Evolutionary conservation across 2,797 vertebrate species (phyloP).

Genomic region (Sciurus vulgaris): DNA sequence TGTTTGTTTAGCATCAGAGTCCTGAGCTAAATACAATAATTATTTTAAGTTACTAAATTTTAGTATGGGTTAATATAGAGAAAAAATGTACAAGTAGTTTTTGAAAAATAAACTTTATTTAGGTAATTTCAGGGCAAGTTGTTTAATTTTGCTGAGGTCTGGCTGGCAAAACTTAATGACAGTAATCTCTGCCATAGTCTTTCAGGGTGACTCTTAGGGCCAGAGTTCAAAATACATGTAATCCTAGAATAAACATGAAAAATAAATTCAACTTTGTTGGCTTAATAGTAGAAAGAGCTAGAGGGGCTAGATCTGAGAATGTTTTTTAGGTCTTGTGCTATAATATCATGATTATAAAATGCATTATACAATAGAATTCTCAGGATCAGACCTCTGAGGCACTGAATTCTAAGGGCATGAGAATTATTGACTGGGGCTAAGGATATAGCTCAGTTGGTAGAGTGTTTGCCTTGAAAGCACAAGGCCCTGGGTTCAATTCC

Average conservation of each 20-base stretch:
- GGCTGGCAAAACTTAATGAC: neutral
- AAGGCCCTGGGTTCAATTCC: too few relatives aligned
- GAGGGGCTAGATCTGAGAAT: neutral
- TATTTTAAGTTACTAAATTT: neutral
- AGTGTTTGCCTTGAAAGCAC: too few relatives aligned
- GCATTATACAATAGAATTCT: neutral
- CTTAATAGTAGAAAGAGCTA: neutral
- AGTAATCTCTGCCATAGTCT: neutral
- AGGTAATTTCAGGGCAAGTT: conserved; percentile 15
- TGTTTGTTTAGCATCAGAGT: neutral
- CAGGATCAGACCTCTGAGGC: neutral
- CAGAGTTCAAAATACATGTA: conserved; percentile 71
- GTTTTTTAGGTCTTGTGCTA: neutral
- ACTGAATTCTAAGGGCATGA: neutral
- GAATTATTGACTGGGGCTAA: neutral
- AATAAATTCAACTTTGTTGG: neutral
- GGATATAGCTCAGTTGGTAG: too few relatives aligned
- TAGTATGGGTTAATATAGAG: neutral
- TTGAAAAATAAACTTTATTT: conserved; percentile 61
- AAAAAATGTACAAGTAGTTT: conserved; percentile 32
- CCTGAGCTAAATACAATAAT: neutral
- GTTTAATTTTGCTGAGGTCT: conserved; percentile 41
- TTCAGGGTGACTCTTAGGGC: conserved; percentile 3
- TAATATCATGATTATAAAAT: neutral
- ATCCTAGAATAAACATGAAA: conserved; percentile 61